Conservation (phyloP, 35 echinoderm and acorn worm species). For the Heliocidaris erythrogramma region DNA sequence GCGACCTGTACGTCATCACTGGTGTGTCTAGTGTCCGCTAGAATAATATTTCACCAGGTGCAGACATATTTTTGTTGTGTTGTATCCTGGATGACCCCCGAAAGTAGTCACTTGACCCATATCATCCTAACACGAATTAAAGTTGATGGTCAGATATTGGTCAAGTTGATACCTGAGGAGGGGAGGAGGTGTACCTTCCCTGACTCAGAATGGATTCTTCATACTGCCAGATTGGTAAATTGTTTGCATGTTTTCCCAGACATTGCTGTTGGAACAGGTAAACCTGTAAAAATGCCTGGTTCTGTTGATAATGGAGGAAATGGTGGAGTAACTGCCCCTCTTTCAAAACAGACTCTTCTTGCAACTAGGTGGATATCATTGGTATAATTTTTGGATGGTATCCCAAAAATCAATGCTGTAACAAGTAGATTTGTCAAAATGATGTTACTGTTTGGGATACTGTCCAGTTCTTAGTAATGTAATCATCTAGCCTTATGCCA, state of each 20-base stretch:
- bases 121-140: conserved; percentile 5
- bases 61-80: conserved; percentile 11
- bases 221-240: neutral
- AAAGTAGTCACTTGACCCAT: conserved; percentile 21
- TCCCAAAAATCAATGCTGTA: neutral
- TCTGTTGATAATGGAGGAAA: neutral
- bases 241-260: conserved; percentile 16
- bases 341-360: neutral
- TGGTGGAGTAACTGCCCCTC: neutral
- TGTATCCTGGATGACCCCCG: conserved; percentile 22
- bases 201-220: neutral
- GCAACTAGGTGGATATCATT: neutral
- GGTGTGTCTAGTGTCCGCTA: conserved; percentile 22
- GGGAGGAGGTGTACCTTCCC: neutral
- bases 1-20: neutral
- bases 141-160: neutral
- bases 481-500: neutral
- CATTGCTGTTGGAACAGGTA: neutral
- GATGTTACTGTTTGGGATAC: neutral
- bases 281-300: neutral
- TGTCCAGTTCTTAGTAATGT: neutral
- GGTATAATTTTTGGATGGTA: neutral
- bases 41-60: conserved; percentile 40
- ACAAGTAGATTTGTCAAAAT: neutral
- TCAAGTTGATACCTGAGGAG: neutral